These are phyloP conservation scores for Chelonus insularis DNA, from an alignment of 1,140 invertebrate species.

Conservation along the genomic window DNA sequence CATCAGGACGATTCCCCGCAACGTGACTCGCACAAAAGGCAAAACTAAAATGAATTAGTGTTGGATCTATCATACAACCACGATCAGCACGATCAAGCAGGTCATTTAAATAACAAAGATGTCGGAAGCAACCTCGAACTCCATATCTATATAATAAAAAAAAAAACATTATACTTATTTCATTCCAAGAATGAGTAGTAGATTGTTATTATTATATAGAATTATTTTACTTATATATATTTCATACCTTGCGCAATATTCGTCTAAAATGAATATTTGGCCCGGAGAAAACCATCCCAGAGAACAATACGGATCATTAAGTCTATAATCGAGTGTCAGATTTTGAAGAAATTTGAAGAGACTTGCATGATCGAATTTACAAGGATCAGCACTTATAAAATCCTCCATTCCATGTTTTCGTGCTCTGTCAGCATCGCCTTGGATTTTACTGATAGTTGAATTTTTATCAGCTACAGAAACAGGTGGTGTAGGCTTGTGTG, in stretches of 20 bases:
- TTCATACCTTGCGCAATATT: slow-evolving; percentile 85
- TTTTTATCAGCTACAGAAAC: slow-evolving; percentile 82
- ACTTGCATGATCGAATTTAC: slow-evolving; percentile 91
- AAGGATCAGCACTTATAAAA: slow-evolving; percentile 97
- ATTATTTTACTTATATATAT: too few species aligned
- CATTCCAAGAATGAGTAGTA: slow-evolving; percentile 17
- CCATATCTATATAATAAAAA: too few species aligned
- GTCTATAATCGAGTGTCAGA: slow-evolving; percentile 89
- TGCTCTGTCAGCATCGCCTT: slow-evolving; percentile 94
- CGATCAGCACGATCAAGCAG: slow-evolving; percentile 94
- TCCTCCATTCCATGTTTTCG: slow-evolving; percentile 99
- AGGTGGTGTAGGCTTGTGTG: slow-evolving; percentile 96
- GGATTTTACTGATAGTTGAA: slow-evolving; percentile 84
- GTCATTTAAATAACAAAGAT: slow-evolving; percentile 95
- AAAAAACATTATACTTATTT: too few species aligned
- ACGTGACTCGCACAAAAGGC: slow-evolving; percentile 99
- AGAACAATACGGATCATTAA: slow-evolving; percentile 97
- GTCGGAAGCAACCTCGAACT: slow-evolving; percentile 93
- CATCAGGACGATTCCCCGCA: slow-evolving; percentile 94
- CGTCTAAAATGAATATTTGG: slow-evolving; percentile 97
- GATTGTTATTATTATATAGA: too few species aligned
- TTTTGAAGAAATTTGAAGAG: slow-evolving; percentile 92
- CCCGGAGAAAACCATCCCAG: slow-evolving; percentile 99
- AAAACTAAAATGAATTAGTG: slow-evolving; percentile 97
- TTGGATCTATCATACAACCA: slow-evolving; percentile 95